Percentiles rank a stretch among this genome's conserved stretches.
Conservation (phyloP, 2,797 vertebrate genomes). For the Lepilemur septentrionalis region DNA sequence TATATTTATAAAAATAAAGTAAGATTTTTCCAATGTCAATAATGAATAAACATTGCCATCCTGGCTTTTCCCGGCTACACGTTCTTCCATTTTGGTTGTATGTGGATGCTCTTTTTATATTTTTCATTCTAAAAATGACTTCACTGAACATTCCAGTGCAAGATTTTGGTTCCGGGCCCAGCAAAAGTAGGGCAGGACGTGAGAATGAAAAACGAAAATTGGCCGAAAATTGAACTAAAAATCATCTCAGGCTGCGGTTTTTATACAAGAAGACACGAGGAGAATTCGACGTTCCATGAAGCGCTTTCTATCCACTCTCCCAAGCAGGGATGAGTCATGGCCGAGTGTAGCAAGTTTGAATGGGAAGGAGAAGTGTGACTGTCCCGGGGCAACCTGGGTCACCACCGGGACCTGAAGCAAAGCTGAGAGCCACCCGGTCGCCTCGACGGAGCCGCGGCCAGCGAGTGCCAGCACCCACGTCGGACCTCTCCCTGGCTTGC, state of each 20-base stretch:
- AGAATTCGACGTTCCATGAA: background rate
- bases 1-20: background rate
- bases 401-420: too few species aligned
- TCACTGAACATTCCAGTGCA: constrained; percentile 42
- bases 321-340: background rate
- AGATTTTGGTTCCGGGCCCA: constrained; percentile 51
- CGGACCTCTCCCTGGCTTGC: too few species aligned
- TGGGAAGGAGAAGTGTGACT: background rate
- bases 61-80: background rate
- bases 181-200: constrained; percentile 53
- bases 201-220: constrained; percentile 58
- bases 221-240: constrained; percentile 41
- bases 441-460: background rate
- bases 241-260: background rate
- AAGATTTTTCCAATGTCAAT: background rate
- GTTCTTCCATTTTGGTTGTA: constrained; percentile 21
- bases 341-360: rapidly evolving
- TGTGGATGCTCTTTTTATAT: constrained; percentile 58
- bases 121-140: constrained; percentile 71
- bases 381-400: background rate
- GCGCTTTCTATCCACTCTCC: background rate
- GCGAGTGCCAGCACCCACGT: background rate
- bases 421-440: rapidly evolving
- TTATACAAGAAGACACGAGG: background rate
- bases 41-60: background rate